Base-by-base conservation (phyloP, 2,797 vertebrate genomes). In the Knipowitschia caucasica region DNA sequence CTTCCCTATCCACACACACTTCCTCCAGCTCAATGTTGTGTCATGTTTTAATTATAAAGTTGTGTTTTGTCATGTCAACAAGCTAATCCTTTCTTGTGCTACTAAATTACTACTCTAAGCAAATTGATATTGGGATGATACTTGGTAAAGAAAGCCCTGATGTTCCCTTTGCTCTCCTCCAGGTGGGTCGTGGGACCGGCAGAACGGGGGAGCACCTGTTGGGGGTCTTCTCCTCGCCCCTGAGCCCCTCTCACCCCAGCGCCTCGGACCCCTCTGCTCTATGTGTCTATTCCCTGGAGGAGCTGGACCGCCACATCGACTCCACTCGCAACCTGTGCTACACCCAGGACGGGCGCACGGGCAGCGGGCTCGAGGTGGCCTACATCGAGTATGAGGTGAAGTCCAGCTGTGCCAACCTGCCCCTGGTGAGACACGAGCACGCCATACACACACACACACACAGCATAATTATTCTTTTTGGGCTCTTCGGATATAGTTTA, bases 381-480 rank as follows among this genome's bases (percentile, higher is more conserved):
- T 98, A 97, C 80, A 98, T 98, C 2, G 96, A 98, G 63, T 98
- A 98, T 0, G 94, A 98, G 12, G 95, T 98, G 72, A 96, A 94
- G 66, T 98, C 96, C 15, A 93, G 90, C 86, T 98, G 96, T 18
- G 94, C 94, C 56, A 92, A 92, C 78, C 87, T 98, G 53, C 94
- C 92, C 0, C 70, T 82, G 77, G 96, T 98, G 85, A 92, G 93
- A 30, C 14, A 31, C 17, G 18, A 15, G 9, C 3, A 18, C 25
- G 10, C 6, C 10, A 4, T 8, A 40, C 18, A 40, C 17, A 3
- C 21, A 5, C 4, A 39, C 9, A 3, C 21, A 9, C 8, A 15
- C 2, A 18, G n/a, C n/a, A n/a, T n/a, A n/a, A n/a, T n/a, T n/a
- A n/a, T n/a, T n/a, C n/a, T n/a, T n/a, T n/a, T n/a, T n/a, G n/a